Percentiles rank a stretch among this genome's conserved stretches.
These are phyloP conservation scores for Papilio dardanus DNA, from an alignment of 1,140 invertebrate genomes.

Conservation along the genomic window DNA sequence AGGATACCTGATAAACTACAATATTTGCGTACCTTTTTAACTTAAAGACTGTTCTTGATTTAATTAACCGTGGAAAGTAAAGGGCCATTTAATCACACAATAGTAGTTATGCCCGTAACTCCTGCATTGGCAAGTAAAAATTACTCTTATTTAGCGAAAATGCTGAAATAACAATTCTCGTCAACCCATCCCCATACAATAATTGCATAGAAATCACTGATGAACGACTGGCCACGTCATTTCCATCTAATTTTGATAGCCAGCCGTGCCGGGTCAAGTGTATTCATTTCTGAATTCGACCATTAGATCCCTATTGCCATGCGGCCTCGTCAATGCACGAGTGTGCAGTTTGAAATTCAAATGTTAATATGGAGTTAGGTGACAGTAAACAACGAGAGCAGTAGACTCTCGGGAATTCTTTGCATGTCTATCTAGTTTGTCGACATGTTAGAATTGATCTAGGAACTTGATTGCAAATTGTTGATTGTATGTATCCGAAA, in stretches of 20 bases:
- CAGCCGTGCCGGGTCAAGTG: constrained; percentile 17
- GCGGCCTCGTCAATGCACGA: constrained; percentile 46
- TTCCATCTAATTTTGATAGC: constrained; percentile 36
- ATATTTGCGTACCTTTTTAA: neutral
- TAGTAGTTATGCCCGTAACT: neutral
- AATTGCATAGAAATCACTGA: constrained; percentile 22
- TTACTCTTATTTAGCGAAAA: neutral
- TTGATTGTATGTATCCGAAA: neutral
- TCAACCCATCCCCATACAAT: neutral
- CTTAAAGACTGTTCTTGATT: too few species aligned
- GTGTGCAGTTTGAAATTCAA: constrained; percentile 59
- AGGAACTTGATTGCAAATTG: neutral
- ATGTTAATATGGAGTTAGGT: constrained; percentile 55
- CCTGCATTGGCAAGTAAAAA: neutral
- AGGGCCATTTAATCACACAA: neutral
- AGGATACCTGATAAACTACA: neutral
- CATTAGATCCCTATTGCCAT: constrained; percentile 33
- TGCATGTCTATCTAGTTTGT: constrained; percentile 63
- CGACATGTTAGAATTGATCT: constrained; percentile 42
- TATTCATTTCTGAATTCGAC: constrained; percentile 37
- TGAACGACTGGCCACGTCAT: constrained; percentile 30
- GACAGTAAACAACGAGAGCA: constrained; percentile 44
- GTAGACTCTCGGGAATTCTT: constrained; percentile 57
- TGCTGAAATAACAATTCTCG: neutral
- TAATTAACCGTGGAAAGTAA: too few species aligned